Percentiles rank a stretch among this genome's conserved stretches.
Evolutionary conservation across 2,888 invertebrate species (phyloP).

Genomic region (Hanleya hanleyi): DNA sequence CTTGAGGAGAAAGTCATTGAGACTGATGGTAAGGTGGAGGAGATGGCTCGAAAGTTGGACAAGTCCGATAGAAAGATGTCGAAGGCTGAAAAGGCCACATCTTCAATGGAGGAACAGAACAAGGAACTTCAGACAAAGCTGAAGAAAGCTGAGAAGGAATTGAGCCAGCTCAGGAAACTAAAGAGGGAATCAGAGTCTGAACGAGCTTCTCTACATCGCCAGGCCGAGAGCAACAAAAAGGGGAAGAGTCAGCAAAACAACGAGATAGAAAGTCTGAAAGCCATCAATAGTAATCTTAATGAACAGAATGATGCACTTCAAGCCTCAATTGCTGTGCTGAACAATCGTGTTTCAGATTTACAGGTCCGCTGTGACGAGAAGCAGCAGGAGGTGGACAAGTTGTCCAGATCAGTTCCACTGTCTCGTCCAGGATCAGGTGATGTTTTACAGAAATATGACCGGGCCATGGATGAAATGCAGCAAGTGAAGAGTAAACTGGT

Average conservation of each 20-base stretch:
- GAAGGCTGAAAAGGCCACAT: not conserved
- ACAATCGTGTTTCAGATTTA: not conserved
- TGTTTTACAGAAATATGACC: not conserved
- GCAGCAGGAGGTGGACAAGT: not conserved
- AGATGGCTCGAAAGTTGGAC: slow-evolving; percentile 64
- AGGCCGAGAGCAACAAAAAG: not conserved
- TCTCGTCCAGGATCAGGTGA: not conserved
- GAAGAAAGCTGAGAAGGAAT: slow-evolving; percentile 49
- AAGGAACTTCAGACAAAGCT: slow-evolving; percentile 51
- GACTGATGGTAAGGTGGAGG: slow-evolving; percentile 63
- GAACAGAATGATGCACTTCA: slow-evolving; percentile 3
- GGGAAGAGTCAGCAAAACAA: not conserved
- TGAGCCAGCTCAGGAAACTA: slow-evolving; percentile 10
- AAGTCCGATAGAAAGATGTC: slow-evolving; percentile 7
- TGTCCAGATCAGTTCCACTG: not conserved
- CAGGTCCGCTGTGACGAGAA: not conserved
- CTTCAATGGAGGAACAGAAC: slow-evolving; percentile 45
- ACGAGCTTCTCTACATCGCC: not conserved
- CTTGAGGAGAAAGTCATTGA: slow-evolving; percentile 83
- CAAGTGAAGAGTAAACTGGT: not conserved
- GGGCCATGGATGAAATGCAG: not conserved
- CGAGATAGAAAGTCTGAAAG: slow-evolving; percentile 4
- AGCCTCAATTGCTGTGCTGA: not conserved
- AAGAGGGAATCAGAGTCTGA: not conserved
- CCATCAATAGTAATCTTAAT: not conserved